Base-by-base conservation (phyloP, 1,140 invertebrate genomes). In the Caligus rogercresseyi region DNA sequence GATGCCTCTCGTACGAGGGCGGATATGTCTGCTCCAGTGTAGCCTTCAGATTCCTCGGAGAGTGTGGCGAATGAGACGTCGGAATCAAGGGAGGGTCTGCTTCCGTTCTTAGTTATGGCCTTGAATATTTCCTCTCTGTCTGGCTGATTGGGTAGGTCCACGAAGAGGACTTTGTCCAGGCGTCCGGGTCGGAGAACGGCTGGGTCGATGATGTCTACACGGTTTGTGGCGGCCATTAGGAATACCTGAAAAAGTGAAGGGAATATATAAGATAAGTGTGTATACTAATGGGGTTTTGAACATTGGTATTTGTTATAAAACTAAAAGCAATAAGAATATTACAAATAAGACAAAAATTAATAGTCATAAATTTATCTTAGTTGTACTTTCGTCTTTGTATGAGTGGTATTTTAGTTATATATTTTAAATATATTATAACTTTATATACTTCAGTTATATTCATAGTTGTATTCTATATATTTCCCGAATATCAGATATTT, bases 111-210 rank as follows among this genome's bases (percentile, higher is more conserved):
- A 0, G 93, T 97, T 14, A 92, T 75, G 43, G 91, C 87, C 69
- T 77, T 79, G 1, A 99, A 74, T 67, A 99, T 98, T 65, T 96
- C 91, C 0, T 79, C 75, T 65, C 93, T 77, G 70, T 94, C 93
- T 23, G 78, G 71, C 13, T 79, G 71, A 19, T 78, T 79, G 1
- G 95, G 95, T 66, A 98, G 76, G 18, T 90, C 93, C 2, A 98
- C 89, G 74, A 90, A 97, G 19, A 98, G 75, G 55, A 90, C 83
- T 72, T 92, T 91, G 72, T 96, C 94, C 52, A 98, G 77, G 68
- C 95, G 78, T 15, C 94, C 94, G 0, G 94, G 93, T 72, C 95
- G 78, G 56, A 98, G 73, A 56, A 98, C 84, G 0, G 95, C 95
- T 1, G 91, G 86, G 77, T 99, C 95, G 62, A 95, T 86, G 71